Base-by-base conservation (phyloP, 1,140 invertebrate species). In the Fopius arisanus region DNA sequence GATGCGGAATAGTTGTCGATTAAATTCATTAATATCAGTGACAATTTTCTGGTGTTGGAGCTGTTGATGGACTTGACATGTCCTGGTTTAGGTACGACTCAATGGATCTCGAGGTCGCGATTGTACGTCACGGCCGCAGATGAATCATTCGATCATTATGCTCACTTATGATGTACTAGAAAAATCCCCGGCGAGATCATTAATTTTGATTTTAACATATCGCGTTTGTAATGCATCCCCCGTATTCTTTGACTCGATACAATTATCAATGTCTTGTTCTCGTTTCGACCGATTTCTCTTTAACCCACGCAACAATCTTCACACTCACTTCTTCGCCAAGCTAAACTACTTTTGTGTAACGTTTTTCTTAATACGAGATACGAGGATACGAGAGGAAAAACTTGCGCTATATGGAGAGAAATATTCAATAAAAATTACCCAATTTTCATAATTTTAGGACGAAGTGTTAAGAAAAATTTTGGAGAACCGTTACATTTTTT, bases 271-370 rank as follows among this genome's bases (percentile, higher is more conserved):
- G 63, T 66, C 66, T 70, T 48, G 74, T 76, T 76, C 76, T 74
- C 72, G 76, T 76, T 80, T 74, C 74, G 72, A 43, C 68, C 70
- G 78, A 80, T 80, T 80, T 80, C 79, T 80, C 79, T 72, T 79
- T 63, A 76, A 78, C 78, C 79, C 76, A 79, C 73, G 73, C 76
- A 48, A 78, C 51, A n/a, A 37, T n/a, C 71, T 66, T 41, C 72
- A 68, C 71, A 59, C 69, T 54, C 69, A 70, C 69, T 33, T 51
- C 31, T 26, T 51, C 26, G 48, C 29, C 21, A 10, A 59, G 29
- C 51, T 51, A 70, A 70, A 29, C 10, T 4, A 21, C 16, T 19
- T 37, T 28, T 40, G n/a, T 62, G 1, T 23, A 14, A 16, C n/a
- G 16, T 14, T 48, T 37, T 37, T 37, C 33, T 37, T 37, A 12